These are phyloP conservation scores for Athene noctua DNA, from an alignment of 2,113 vertebrate species.

Conservation along the genomic window DNA sequence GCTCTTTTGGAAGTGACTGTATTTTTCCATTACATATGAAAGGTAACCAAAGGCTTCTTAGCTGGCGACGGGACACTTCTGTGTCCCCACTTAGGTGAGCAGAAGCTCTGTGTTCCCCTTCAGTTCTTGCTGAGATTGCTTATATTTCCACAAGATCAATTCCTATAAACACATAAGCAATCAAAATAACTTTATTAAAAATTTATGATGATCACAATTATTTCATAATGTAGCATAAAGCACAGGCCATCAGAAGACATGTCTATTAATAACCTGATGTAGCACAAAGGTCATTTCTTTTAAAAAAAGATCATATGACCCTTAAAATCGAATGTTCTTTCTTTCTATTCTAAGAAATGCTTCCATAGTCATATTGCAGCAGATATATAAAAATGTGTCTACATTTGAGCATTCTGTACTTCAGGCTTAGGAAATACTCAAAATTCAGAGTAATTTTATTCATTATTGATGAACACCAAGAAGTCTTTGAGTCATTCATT, in stretches of 20 bases:
- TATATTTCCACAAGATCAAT: background rate
- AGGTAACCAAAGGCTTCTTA: background rate
- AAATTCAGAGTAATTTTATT: background rate
- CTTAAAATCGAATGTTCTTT: background rate
- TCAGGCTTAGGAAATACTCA: background rate
- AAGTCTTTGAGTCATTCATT: background rate
- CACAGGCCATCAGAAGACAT: background rate
- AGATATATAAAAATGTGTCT: background rate
- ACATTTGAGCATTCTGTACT: background rate
- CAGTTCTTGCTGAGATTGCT: background rate
- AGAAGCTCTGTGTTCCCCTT: background rate
- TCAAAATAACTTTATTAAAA: background rate
- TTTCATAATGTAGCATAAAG: background rate
- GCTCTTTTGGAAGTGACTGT: background rate
- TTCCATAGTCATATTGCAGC: background rate
- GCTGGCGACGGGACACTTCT: background rate
- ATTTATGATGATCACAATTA: background rate
- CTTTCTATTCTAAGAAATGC: background rate
- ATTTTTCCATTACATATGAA: background rate
- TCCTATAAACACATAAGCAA: background rate
- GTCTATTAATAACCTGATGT: background rate
- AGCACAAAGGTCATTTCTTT: background rate
- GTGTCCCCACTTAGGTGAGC: background rate
- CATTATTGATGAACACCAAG: background rate
- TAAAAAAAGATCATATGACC: background rate